Evolutionary conservation across 2,888 invertebrate genomes (phyloP), one percentile per base, ranked within the genome.

Genomic region (Drosophila ezoana): DNA sequence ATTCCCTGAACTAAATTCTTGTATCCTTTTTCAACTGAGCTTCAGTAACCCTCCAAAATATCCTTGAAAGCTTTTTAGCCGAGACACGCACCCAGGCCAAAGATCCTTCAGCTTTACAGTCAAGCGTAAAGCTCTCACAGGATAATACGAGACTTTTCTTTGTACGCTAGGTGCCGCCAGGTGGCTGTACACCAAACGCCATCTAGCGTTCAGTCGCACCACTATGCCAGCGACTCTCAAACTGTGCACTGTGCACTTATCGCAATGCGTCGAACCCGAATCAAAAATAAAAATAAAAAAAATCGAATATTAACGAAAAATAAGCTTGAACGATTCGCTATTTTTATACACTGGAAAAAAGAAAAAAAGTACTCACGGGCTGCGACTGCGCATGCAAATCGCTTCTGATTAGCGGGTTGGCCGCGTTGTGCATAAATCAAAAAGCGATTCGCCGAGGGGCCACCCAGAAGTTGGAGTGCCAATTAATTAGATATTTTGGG

Each of bases 401-500:
- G 82, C 71, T 44, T 18, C 62, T 82, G 73, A 89, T 87, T 89
- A 79, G 74, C 59, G 64, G 43, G 38, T 54, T 68, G 52, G 65
- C 57, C 65, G 71, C 80, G 82, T 70, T 71, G 66, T 83, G 89
- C 74, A 82, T 89, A 82, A 85, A 87, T 85, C 85, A 85, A 85
- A 83, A 56, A 48, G 20, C 38, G 52, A 44, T 2, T 14, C 32
- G 18, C 23, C 63, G 37, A 61, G 73, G 65, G 89, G 75, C 89
- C 86, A 87, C 86, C 86, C 86, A 87, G 86, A 79, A 76, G 63
- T 61, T 69, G 49, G 63, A 54, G 54, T 73, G 62, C 59, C 85
- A 83, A 83, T 89, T 86, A 86, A 87, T 87, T 89, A 72, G 63
- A 53, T 78, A 87, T 89, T 84, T 86, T 78, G 61, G 49, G 72